These are phyloP conservation scores for Pseudomyrmex sp. DNA, from an alignment of 1,140 invertebrate species.

Conservation along the genomic window DNA sequence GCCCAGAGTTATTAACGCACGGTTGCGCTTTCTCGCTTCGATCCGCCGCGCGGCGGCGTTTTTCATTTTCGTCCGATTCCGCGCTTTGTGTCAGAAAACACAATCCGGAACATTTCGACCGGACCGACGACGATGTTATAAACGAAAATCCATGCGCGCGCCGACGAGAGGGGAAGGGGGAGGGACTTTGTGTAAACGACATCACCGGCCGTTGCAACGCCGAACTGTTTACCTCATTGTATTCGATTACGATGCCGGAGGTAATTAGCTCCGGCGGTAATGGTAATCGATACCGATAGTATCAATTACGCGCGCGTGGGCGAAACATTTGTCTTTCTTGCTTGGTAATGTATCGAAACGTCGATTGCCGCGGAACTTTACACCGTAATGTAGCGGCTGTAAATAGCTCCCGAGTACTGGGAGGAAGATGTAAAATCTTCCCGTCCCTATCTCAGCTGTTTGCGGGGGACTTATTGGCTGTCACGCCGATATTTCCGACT, in stretches of 20 bases:
- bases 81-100: neutral
- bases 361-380: slow-evolving; percentile 56
- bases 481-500: slow-evolving; percentile 41
- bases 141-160: neutral
- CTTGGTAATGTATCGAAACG: slow-evolving; percentile 60
- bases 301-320: slow-evolving; percentile 53
- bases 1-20: slow-evolving; percentile 63
- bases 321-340: slow-evolving; percentile 60
- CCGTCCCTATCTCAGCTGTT: neutral
- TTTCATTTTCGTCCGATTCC: slow-evolving; percentile 17
- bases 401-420: slow-evolving; percentile 41
- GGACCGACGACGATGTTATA: too few species aligned
- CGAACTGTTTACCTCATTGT: slow-evolving; percentile 60
- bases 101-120: neutral
- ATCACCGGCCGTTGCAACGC: slow-evolving; percentile 45
- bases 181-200: slow-evolving; percentile 37
- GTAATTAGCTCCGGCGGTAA: slow-evolving; percentile 58
- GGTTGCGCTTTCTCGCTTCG: slow-evolving; percentile 39
- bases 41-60: slow-evolving; percentile 47
- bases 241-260: slow-evolving; percentile 59
- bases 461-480: slow-evolving; percentile 36
- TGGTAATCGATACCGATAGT: slow-evolving; percentile 61
- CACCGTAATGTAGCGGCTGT: slow-evolving; percentile 58
- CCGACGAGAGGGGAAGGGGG: neutral
- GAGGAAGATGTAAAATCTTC: slow-evolving; percentile 50